phyloP scores from a whole-genome alignment of 2,888 invertebrate species.

The Amitus sp. region DNA sequence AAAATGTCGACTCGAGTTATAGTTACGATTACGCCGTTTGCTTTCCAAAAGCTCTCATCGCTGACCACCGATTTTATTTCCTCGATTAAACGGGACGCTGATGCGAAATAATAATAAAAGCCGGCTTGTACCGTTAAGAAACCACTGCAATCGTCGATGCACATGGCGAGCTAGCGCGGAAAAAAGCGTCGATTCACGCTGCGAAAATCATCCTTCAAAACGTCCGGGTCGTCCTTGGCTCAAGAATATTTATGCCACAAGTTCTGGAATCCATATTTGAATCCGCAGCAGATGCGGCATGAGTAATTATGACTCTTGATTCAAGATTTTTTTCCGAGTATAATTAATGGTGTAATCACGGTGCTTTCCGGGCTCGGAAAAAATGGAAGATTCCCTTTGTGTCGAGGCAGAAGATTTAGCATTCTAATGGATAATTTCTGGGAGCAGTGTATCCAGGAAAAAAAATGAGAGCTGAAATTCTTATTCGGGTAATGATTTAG shows the following conservation, averaged over 20 bases:
- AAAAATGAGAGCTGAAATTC: neutral
- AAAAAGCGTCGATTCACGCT: neutral
- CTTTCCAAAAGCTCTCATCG: neutral
- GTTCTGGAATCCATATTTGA: neutral
- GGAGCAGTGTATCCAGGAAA: neutral
- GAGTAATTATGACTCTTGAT: constrained; percentile 2
- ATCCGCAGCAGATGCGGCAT: neutral
- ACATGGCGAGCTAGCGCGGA: neutral
- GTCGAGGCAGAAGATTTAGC: too few species aligned
- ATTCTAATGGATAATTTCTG: too few species aligned
- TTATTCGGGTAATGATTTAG: neutral
- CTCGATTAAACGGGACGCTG: neutral
- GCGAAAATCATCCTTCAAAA: neutral
- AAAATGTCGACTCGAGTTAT: too few species aligned
- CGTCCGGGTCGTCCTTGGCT: neutral
- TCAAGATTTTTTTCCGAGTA: neutral
- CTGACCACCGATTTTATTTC: neutral
- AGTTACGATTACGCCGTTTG: neutral
- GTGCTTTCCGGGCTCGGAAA: neutral
- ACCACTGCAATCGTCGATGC: neutral
- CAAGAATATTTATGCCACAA: neutral
- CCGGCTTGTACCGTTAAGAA: neutral
- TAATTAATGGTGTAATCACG: neutral
- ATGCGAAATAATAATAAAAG: neutral
- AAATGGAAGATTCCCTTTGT: too few species aligned